phyloP scores from a whole-genome alignment of 2,888 invertebrate genomes.

The Meandrusa payeni region DNA sequence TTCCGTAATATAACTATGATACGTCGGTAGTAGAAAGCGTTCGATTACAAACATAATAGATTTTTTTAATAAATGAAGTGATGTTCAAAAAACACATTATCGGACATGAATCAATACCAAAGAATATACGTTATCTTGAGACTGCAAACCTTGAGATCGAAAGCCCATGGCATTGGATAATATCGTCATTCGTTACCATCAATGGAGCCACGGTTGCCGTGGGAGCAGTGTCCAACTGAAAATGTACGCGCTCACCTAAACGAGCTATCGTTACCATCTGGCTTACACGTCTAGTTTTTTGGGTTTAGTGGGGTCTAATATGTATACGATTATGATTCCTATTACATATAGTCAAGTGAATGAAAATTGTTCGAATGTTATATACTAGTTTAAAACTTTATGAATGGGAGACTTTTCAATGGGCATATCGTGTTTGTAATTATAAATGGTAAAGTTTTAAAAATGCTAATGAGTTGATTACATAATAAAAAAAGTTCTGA shows the following conservation, averaged over 20 bases:
- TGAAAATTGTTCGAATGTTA: too few species aligned
- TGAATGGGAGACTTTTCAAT: not conserved
- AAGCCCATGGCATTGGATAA: conserved; percentile 4
- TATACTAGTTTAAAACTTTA: not conserved
- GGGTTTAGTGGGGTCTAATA: too few species aligned
- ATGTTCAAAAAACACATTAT: not conserved
- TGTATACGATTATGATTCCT: conserved; percentile 1
- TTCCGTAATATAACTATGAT: too few species aligned
- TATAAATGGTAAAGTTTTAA: too few species aligned
- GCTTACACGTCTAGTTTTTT: conserved; percentile 12
- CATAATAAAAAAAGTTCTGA: too few species aligned
- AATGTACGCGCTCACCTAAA: conserved; percentile 15
- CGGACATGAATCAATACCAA: not conserved
- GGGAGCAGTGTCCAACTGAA: conserved; percentile 6
- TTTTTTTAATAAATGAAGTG: too few species aligned
- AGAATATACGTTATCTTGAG: too few species aligned
- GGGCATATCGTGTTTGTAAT: too few species aligned
- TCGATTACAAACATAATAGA: too few species aligned
- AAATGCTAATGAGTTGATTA: too few species aligned
- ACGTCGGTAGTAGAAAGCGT: too few species aligned
- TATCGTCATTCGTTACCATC: not conserved
- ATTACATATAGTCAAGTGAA: not conserved
- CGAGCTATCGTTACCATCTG: conserved; percentile 10
- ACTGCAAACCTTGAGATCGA: not conserved
- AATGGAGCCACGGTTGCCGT: conserved; percentile 1